phyloP scores from a whole-genome alignment of 2,797 vertebrate genomes.

The Phrynocephalus forsythii region DNA sequence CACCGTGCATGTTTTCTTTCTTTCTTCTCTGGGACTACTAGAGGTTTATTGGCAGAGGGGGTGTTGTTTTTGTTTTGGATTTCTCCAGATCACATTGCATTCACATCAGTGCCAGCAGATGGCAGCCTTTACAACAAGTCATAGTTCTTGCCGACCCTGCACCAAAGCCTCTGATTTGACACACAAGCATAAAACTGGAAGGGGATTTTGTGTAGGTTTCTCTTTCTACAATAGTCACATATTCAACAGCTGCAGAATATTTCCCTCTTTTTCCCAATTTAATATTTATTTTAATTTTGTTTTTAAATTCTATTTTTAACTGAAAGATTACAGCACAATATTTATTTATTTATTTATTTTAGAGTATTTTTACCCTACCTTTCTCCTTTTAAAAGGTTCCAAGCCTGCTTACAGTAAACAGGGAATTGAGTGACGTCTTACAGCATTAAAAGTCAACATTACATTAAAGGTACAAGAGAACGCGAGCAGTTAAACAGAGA shows the following conservation, averaged over 20 bases:
- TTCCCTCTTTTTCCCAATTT: background rate
- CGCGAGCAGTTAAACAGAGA: no score
- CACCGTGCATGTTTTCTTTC: background rate
- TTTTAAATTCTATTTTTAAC: no score
- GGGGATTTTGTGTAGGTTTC: background rate
- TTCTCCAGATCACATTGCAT: background rate
- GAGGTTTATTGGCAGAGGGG: background rate
- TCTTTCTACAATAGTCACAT: background rate
- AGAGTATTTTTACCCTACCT: no score
- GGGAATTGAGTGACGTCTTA: no score
- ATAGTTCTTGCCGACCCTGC: background rate
- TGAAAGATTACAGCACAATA: background rate
- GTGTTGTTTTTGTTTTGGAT: background rate
- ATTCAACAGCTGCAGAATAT: background rate
- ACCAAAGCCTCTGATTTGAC: background rate
- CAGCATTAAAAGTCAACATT: no score
- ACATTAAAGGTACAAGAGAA: no score
- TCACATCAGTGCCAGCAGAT: background rate
- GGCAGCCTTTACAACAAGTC: slow-evolving; percentile 15
- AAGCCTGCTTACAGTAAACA: no score
- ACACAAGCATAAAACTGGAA: background rate
- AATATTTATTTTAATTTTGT: no score
- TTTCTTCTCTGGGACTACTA: background rate
- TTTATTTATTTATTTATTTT: no score
- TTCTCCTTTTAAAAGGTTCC: no score